phyloP scores from a whole-genome alignment of 2,113 vertebrate species.

The Ardeotis arabs region DNA sequence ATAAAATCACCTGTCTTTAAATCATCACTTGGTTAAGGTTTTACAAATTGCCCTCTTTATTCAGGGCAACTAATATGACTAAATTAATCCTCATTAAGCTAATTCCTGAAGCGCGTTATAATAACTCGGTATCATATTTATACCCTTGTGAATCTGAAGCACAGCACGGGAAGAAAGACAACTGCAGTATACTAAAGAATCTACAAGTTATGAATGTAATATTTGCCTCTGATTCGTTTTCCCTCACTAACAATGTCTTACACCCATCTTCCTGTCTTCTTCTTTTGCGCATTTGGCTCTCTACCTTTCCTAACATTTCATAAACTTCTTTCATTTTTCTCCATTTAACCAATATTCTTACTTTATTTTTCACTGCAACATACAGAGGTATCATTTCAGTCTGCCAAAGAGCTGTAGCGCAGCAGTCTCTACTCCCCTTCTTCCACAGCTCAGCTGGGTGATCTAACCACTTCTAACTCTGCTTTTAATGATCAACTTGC shows the following conservation, averaged over 20 bases:
- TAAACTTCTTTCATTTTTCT: conserved; percentile 14
- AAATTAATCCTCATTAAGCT: background rate
- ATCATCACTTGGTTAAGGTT: background rate
- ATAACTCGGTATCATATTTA: background rate
- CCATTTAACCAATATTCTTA: background rate
- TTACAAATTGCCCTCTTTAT: background rate
- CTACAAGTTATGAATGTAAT: background rate
- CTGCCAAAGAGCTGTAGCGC: conserved; percentile 16
- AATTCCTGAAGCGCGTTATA: background rate
- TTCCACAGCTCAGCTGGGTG: background rate
- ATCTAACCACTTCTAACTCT: background rate
- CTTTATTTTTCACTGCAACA: no score
- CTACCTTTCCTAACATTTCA: conserved; percentile 13
- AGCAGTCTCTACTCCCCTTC: conserved; percentile 13
- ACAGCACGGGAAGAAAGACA: background rate
- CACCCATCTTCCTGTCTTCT: background rate
- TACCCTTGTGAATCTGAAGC: background rate
- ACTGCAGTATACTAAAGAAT: background rate
- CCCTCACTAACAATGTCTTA: background rate
- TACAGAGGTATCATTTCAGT: no score
- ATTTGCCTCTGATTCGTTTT: conserved; percentile 1
- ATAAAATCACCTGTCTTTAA: background rate
- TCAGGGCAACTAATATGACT: background rate
- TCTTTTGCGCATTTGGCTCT: background rate
- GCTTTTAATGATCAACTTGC: background rate